Evolutionary conservation across 2,113 vertebrate species (phyloP).

Genomic region (Perca fluviatilis): DNA sequence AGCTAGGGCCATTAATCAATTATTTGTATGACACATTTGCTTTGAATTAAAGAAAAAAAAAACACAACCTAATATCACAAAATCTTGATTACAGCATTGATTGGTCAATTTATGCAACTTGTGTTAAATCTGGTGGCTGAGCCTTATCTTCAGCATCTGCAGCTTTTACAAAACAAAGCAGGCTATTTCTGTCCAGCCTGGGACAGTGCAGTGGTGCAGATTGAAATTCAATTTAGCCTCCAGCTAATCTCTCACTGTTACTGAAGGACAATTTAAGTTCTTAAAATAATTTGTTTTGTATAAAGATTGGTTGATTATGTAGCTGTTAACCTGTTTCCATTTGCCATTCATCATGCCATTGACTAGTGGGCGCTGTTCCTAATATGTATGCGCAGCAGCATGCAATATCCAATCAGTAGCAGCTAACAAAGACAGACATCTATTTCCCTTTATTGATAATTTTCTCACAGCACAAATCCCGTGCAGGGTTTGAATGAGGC

Average conservation of each 20-base stretch:
- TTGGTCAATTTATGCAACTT: background rate
- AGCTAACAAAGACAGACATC: background rate
- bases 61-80: too few relatives aligned
- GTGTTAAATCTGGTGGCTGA: slow-evolving; percentile 1
- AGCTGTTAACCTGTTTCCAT: background rate
- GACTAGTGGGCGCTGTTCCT: background rate
- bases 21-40: too few relatives aligned
- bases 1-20: background rate
- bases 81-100: background rate
- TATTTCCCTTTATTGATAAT: background rate
- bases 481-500: background rate
- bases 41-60: background rate
- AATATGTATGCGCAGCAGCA: background rate
- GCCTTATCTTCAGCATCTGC: background rate
- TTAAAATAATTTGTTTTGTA: background rate
- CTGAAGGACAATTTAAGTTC: background rate
- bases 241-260: background rate
- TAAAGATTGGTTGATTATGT: slow-evolving; percentile 13
- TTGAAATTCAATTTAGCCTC: background rate
- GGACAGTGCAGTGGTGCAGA: background rate
- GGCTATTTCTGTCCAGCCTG: background rate
- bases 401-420: background rate
- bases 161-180: background rate
- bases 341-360: background rate
- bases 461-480: background rate